A percentile compares a stretch with the other conserved stretches of the same genome.
Conservation (phyloP, 2,797 vertebrate genomes). For the Coccyzus lansbergi region DNA sequence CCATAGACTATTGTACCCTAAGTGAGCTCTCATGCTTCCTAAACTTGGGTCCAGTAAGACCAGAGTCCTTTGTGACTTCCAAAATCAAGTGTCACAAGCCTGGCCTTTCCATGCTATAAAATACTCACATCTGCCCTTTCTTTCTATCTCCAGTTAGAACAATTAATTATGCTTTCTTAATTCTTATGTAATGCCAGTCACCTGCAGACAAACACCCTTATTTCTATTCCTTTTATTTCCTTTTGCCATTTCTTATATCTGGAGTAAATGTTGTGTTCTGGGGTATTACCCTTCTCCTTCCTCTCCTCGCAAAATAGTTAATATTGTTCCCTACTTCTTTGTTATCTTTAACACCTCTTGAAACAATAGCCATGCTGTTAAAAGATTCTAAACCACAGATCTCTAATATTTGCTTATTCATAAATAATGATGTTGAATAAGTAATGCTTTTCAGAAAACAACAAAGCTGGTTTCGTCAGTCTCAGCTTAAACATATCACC, state of each 20-base stretch:
- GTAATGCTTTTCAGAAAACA: neutral
- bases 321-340: neutral
- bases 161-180: neutral
- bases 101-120: neutral
- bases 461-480: neutral
- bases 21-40: neutral
- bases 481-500: neutral
- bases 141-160: neutral
- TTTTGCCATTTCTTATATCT: fast-evolving
- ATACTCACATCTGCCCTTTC: neutral
- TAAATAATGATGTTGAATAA: fast-evolving
- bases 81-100: neutral
- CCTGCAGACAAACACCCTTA: neutral
- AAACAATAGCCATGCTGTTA: neutral
- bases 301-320: neutral
- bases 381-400: neutral
- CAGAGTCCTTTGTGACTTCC: neutral
- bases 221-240: neutral
- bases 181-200: neutral
- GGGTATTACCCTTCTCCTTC: neutral
- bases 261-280: neutral
- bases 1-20: neutral
- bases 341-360: neutral
- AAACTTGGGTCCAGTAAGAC: neutral
- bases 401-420: neutral